Evolutionary conservation across 2,113 vertebrate species (phyloP), one percentile per base, ranked within the genome.

Genomic region (Pholis gunnellus): DNA sequence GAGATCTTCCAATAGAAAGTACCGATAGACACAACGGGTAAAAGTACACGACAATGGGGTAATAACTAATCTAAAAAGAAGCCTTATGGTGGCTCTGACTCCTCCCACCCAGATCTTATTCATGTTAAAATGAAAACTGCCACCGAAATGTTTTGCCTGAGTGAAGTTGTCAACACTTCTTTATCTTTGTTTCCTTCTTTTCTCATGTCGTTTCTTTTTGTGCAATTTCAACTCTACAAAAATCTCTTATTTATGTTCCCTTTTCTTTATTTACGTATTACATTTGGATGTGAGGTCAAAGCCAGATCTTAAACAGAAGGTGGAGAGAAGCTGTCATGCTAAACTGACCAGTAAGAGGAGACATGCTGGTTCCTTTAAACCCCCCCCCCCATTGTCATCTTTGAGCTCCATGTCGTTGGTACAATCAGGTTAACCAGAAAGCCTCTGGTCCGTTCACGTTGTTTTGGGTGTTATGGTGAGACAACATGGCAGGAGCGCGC

Each of bases 1-100:
- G 85, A 93, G 91, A 93, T 94, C 90, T 94, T 95, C 92, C 91
- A 93, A 90, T 81, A 76, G 86, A 90, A 82, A 72, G 80, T 56
- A 78, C 79, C 50, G 31, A 91, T 50, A 91, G 84, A 82, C 75
- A 46, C 71, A 77, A 42, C 79, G 36, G 79, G 86, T 82, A 84
- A 83, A 85, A 71, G 79, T 67, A 79, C 87, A 87, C 52, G 36
- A 92, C 85, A 83, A 89, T 83, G 86, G 71, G 81, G 72, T 52
- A 74, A 56, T 31, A 72, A 72, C 22, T 10, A 36, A 20, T 69
- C 46, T 54, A 64, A 3, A 34, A 79, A 83, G 42, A 84, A 84
- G 92, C 88, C 88, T 93, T 93, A 91, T 13, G 80, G 87, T 88
- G 84, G 85, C 91, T 89, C 40, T 4, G 70, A 86, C 73, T 82